Conservation (phyloP, 1,140 invertebrate species). For the Drosophila yakuba region DNA sequence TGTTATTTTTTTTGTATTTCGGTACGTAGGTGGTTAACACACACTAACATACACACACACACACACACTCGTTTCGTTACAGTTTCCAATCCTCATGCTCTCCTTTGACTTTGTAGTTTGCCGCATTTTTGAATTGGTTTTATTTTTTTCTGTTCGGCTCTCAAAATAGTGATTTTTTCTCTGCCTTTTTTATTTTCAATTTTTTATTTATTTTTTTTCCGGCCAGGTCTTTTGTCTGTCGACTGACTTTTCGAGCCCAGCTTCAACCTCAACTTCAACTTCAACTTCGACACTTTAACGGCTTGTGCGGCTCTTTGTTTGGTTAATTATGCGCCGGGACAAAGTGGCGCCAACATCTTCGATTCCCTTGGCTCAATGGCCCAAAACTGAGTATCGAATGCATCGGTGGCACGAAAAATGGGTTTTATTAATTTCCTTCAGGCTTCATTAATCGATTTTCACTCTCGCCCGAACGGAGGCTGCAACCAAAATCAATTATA, state of each 20-base stretch:
- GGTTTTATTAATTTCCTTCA: constrained; percentile 66
- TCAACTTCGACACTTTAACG: constrained; percentile 75
- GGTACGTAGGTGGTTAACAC: constrained; percentile 62
- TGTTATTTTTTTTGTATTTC: constrained; percentile 33
- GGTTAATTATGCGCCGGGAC: constrained; percentile 74
- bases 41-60: constrained; percentile 21
- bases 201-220: not conserved
- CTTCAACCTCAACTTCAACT: constrained; percentile 51
- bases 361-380: constrained; percentile 1
- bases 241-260: constrained; percentile 40
- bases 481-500: constrained; percentile 67
- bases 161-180: constrained; percentile 63
- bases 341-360: constrained; percentile 59
- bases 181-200: constrained; percentile 8
- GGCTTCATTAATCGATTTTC: constrained; percentile 73
- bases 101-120: constrained; percentile 68
- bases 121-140: constrained; percentile 78
- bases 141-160: constrained; percentile 48
- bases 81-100: constrained; percentile 64
- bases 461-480: constrained; percentile 33
- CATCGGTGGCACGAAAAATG: constrained; percentile 28
- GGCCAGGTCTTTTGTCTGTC: constrained; percentile 46
- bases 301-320: constrained; percentile 74
- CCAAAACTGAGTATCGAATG: not conserved
- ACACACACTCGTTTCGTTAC: constrained; percentile 64